Evolutionary conservation across 2,113 vertebrate species (phyloP).

Genomic region (Epinephelus fuscoguttatus): DNA sequence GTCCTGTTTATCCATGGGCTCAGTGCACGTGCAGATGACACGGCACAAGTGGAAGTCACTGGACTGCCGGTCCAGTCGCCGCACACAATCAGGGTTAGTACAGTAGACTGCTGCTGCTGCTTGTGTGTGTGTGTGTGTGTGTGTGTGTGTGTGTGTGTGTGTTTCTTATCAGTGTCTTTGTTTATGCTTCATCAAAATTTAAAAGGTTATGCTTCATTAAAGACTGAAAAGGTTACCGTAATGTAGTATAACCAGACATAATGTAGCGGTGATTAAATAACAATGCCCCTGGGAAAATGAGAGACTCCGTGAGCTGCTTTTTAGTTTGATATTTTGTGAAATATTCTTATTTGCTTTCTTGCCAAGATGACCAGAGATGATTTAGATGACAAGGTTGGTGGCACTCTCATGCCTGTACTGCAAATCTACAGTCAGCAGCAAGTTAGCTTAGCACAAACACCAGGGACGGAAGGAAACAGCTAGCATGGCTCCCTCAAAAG

Average conservation of each 20-base stretch:
- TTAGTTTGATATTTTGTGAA: background rate
- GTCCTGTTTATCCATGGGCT: constrained; percentile 88
- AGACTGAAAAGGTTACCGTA: constrained; percentile 32
- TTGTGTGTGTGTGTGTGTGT: background rate
- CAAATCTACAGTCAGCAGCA: background rate
- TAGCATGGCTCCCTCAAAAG: background rate
- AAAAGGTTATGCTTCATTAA: constrained; percentile 32
- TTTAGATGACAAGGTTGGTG: background rate
- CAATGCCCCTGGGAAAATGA: background rate
- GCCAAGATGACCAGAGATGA: background rate
- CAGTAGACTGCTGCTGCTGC: constrained; percentile 31
- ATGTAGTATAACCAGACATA: constrained; percentile 7
- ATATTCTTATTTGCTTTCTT: constrained; percentile 1
- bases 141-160: background rate
- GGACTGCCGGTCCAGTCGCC: constrained; percentile 79
- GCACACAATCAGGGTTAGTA: constrained; percentile 87
- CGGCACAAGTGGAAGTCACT: constrained; percentile 88
- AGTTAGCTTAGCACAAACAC: background rate
- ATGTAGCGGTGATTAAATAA: constrained; percentile 23
- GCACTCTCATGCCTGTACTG: background rate
- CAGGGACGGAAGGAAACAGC: background rate
- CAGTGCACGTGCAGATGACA: constrained; percentile 88
- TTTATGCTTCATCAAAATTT: background rate
- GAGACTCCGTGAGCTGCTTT: background rate
- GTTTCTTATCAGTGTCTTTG: background rate